Evolutionary conservation across 2,888 invertebrate species (phyloP), one percentile per base, ranked within the genome.

Genomic region (Archips crataeganus): DNA sequence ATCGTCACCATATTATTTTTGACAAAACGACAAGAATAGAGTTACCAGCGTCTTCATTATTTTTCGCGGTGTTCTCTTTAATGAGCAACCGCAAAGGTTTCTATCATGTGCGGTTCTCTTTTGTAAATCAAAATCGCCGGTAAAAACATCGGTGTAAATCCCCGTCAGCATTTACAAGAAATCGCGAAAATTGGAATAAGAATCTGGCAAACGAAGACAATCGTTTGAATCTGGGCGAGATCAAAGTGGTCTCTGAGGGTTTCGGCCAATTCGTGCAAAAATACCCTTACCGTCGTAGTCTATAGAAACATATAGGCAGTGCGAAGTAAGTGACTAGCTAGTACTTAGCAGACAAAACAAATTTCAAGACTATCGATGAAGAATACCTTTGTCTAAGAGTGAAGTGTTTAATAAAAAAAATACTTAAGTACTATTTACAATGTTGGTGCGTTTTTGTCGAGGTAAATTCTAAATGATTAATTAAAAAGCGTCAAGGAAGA

Each of bases 31-130:
- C 3, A 49, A 13, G 36, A 57, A 45, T 45, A 15, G 45, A 51
- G 62, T 70, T 64, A 64, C 70, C 63, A 70, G 63, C 62, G 62
- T 51, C 42, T 51, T 32, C 32, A 57, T 57, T 57, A 32, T 23
- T 32, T 57, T 57, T 54, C 15, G 54, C 54, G 2, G 54, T 9
- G 23, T 54, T 15, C 10, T 57, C 57, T 10, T 32, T 32, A 57
- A 32, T 57, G 23, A 23, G 23, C 10, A 39, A 61, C 61, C 61
- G n/a, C n/a, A 10, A 54, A 54, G 23, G 23, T 63, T 63, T 34
- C 32, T 23, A 34, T 36, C 63, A 32, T 3, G 47, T 32, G n/a
- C 36, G 61, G 39, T 61, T 63, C 49, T 49, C 47, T 47, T 45
- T 63, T 49, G 47, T 34, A 63, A 47, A 63, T 32, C 39, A 61